Conservation (phyloP, 2,888 invertebrate species). For the Pammene fasciana region DNA sequence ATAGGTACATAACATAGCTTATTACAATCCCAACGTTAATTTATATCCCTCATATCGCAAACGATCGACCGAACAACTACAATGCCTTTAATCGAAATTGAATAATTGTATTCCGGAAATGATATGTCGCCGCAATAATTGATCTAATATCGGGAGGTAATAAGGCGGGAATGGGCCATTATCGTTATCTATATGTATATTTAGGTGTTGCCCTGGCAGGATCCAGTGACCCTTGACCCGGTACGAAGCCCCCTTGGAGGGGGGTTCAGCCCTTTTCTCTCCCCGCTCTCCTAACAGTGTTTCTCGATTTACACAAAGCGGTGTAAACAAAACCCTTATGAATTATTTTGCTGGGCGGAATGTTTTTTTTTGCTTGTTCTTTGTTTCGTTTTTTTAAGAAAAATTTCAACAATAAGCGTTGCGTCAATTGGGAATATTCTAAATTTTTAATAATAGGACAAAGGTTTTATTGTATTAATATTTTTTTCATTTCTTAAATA, state of each 20-base stretch:
- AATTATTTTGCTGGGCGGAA: slow-evolving; percentile 43
- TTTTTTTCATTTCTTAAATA: no score
- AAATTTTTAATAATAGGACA: no score
- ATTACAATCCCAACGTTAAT: no score
- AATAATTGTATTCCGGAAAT: slow-evolving; percentile 48
- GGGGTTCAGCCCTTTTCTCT: slow-evolving; percentile 48
- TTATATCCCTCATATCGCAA: no score
- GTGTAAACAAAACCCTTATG: slow-evolving; percentile 41
- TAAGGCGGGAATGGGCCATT: slow-evolving; percentile 63
- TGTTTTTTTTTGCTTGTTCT: neutral
- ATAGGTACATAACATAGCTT: no score
- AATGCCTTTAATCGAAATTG: slow-evolving; percentile 3
- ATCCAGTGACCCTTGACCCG: slow-evolving; percentile 69
- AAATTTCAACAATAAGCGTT: neutral
- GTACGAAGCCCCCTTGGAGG: slow-evolving; percentile 50
- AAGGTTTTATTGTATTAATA: no score
- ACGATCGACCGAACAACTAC: neutral
- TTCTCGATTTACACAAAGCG: slow-evolving; percentile 49
- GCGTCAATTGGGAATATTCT: neutral
- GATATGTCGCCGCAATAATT: slow-evolving; percentile 55
- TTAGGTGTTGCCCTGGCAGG: slow-evolving; percentile 52
- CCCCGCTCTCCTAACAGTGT: slow-evolving; percentile 52
- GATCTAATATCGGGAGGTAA: slow-evolving; percentile 61
- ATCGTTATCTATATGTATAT: slow-evolving; percentile 59
- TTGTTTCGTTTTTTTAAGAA: neutral